Base-by-base conservation (phyloP, 2,888 invertebrate genomes). In the Danaus chrysippus region DNA sequence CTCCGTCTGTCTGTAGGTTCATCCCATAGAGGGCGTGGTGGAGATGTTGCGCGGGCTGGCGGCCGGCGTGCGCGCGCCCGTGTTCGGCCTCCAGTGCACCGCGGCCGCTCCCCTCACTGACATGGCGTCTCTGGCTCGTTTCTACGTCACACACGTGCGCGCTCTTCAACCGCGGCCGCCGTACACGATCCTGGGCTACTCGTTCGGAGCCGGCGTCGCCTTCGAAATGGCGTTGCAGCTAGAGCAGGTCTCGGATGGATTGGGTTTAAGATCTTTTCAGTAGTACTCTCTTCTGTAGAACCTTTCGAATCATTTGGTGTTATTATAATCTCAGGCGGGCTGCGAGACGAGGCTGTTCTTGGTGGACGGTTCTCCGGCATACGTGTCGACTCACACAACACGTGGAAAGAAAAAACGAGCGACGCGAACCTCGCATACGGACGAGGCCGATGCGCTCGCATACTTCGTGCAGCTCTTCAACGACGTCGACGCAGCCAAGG, bases 201-300 rank as follows among this genome's bases (percentile, higher is more conserved):
- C 99, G 0, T 99, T 97, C 85, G 99, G 99, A 67, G 97, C 97
- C 52, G 94, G 96, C 72, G 95, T 99, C 43, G 98, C 98, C 15
- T 97, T 98, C 82, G 99, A 99, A 91, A 98, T 99, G 94, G 96
- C 96, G 34, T 87, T 95, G 42, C 95, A 96, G 80, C 89, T 99
- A 60, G 96, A 97, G 79, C 87, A 91, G 70, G 87, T 86, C 52
- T 10, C 17, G 17, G 8, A 17, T n/a, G 10, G 11, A 34, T 3
- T 34, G 3, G 23, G 23, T 34, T 34, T 34, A 34, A 34, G 23
- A 5, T 34, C 23, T 34, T 34, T 34, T 34, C 23, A 5, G 23
- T 34, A 34, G 23, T 34, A 34, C 23, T 2, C 1, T n/a, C 1
- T n/a, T 46, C 15, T 13, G 13, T 3, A 13, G 0, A 13, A 13